phyloP scores from a whole-genome alignment of 2,888 invertebrate species.

The Drosophila pseudotakahashii region DNA sequence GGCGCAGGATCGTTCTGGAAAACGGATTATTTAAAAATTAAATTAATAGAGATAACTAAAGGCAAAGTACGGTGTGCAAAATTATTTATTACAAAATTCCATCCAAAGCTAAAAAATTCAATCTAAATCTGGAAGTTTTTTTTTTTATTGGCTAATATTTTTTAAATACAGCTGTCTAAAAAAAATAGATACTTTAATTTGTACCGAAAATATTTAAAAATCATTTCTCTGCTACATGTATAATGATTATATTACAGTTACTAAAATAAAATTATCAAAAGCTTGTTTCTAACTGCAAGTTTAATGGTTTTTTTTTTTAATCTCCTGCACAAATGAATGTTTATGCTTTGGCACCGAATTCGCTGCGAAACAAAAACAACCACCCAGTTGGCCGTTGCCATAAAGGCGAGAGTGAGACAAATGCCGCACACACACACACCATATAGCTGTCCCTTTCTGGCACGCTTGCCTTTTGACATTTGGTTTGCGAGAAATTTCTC shows the following conservation, averaged over 20 bases:
- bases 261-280: neutral
- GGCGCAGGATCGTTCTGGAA: constrained; percentile 88
- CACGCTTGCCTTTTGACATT: constrained; percentile 28
- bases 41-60: neutral
- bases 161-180: too few relatives aligned
- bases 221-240: too few relatives aligned
- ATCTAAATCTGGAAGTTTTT: too few relatives aligned
- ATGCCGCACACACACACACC: neutral
- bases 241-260: too few relatives aligned
- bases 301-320: neutral
- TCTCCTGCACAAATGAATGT: constrained; percentile 10
- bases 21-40: neutral
- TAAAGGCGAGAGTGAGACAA: constrained; percentile 47
- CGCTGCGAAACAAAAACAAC: constrained; percentile 55
- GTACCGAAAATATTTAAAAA: too few relatives aligned
- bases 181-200: too few relatives aligned
- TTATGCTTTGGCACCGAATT: constrained; percentile 17
- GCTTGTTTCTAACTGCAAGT: neutral
- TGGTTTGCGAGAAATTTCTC: constrained; percentile 61
- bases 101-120: too few relatives aligned
- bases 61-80: too few relatives aligned
- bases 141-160: too few relatives aligned
- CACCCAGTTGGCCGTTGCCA: constrained; percentile 41
- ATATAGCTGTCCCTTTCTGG: constrained; percentile 13
- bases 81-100: too few relatives aligned